Percentiles rank a stretch among this genome's conserved stretches.
These are phyloP conservation scores for Lasioglossum zephyrum DNA, from an alignment of 2,888 invertebrate species.

Conservation along the genomic window DNA sequence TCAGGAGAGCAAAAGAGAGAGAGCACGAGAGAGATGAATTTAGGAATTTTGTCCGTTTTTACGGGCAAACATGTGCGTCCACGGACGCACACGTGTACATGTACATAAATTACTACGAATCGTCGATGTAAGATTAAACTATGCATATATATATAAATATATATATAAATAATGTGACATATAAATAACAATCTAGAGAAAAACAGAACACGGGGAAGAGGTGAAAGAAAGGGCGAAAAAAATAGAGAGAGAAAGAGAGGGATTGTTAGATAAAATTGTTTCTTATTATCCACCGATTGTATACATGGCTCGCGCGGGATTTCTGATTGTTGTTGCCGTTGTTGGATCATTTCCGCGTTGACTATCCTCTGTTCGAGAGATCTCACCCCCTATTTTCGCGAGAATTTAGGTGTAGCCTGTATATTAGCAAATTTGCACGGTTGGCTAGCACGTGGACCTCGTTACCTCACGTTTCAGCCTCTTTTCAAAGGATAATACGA, in stretches of 20 bases:
- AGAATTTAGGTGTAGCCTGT: conserved; percentile 12
- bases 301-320: conserved; percentile 18
- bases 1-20: conserved; percentile 3
- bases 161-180: conserved; percentile 48
- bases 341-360: conserved; percentile 21
- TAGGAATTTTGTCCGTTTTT: conserved; percentile 17
- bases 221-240: conserved; percentile 1
- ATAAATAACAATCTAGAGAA: conserved; percentile 45
- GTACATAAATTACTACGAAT: conserved; percentile 78
- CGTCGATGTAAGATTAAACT: conserved; percentile 74
- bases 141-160: conserved; percentile 45
- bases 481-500: not conserved
- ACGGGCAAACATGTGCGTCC: conserved; percentile 47
- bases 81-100: conserved; percentile 70
- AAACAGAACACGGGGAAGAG: not conserved
- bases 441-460: conserved; percentile 21
- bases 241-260: conserved; percentile 10
- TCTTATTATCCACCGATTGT: conserved; percentile 26
- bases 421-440: conserved; percentile 26
- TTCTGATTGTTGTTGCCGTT: conserved; percentile 21
- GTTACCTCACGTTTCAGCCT: conserved; percentile 8
- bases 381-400: conserved; percentile 29
- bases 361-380: conserved; percentile 17
- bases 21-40: conserved; percentile 15
- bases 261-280: conserved; percentile 42